Evolutionary conservation across 2,113 vertebrate species (phyloP), one percentile per base, ranked within the genome.

Genomic region (Euleptes europaea): DNA sequence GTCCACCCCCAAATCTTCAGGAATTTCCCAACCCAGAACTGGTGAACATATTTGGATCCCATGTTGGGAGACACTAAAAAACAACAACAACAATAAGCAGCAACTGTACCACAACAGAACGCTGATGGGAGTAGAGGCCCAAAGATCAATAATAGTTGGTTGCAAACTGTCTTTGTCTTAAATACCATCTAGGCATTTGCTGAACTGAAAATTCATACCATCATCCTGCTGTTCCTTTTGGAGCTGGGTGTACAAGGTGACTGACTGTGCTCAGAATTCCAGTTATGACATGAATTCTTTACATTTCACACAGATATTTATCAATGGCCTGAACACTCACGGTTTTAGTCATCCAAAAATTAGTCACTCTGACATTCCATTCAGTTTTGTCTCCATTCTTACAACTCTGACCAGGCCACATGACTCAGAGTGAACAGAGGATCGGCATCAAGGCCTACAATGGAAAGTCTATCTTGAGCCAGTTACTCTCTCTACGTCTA

Each of bases 221-320:
- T 87, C 92, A 82, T 73, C 63, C 86, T 65, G 88, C 88, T 91
- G 81, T 65, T 84, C 89, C 82, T 90, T 86, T 44, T 88, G 81
- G 38, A 31, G 90, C 80, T 88, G 3, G 83, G 74, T 87, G 86
- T 78, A 66, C 75, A 44, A 89, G 90, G 89, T 86, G 90, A 88
- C 12, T 67, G 54, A 4, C 92, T 88, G 89, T 49, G 67, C 84
- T 88, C 89, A 90, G 93, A 90, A 91, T 93, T 90, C 87, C 90
- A 95, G 91, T 86, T 89, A 93, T 94, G 94, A 86, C 91, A 91
- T 84, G 92, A 96, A 96, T 94, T 90, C 91, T 95, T 83, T 86
- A 90, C 87, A 86, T 95, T 90, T 93, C 44, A 86, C 88, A 90
- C 87, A 80, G 88, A 93, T 87, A 91, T 74, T 83, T 89, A 83